phyloP scores from a whole-genome alignment of 2,888 invertebrate genomes.

The Zygogramma bicolorata region DNA sequence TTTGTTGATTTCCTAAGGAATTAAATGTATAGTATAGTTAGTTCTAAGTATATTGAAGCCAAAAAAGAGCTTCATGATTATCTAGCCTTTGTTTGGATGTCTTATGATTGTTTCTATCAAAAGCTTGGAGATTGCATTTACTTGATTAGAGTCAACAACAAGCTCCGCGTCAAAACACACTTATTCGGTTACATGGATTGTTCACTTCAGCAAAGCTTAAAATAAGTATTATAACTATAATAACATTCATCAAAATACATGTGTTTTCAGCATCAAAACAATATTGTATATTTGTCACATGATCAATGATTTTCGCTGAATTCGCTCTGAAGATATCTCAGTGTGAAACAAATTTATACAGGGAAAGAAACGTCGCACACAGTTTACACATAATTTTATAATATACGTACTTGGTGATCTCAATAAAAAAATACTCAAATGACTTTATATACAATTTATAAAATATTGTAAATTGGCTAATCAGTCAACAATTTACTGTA shows the following conservation, averaged over 20 bases:
- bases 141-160: conserved; percentile 1
- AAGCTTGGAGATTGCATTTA: conserved; percentile 14
- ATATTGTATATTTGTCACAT: background rate
- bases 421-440: conserved; percentile 11
- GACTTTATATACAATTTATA: conserved; percentile 7
- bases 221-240: background rate
- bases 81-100: background rate
- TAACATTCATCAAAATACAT: background rate
- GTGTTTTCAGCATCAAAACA: background rate
- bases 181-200: background rate
- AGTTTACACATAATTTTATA: background rate
- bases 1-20: background rate
- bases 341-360: background rate
- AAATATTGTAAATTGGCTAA: conserved; percentile 5
- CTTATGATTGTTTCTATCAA: conserved; percentile 21
- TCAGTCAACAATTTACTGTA: conserved; percentile 9
- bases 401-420: background rate
- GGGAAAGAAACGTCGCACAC: background rate
- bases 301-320: background rate
- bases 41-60: background rate
- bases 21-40: background rate
- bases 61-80: background rate
- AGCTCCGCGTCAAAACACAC: background rate
- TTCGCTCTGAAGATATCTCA: background rate
- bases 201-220: background rate